These are phyloP conservation scores for Nemotelus pantherinus DNA, from an alignment of 2,888 invertebrate genomes.

Conservation along the genomic window DNA sequence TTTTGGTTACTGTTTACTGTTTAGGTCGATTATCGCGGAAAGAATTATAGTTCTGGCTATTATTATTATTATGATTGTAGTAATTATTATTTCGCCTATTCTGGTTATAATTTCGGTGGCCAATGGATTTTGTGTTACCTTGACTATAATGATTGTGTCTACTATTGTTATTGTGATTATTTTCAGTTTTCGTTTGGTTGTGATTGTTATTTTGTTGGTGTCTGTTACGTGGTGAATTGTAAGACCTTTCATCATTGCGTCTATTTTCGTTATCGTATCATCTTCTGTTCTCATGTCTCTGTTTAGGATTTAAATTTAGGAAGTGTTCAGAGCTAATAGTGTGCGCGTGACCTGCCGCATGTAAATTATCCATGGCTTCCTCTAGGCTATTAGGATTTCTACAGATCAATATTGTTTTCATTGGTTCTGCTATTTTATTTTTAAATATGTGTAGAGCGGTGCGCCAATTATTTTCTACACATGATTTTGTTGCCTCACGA, in stretches of 20 bases:
- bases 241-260: not conserved
- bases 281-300: not conserved
- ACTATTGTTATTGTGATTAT: not conserved
- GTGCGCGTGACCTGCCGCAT: too few species aligned
- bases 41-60: not conserved
- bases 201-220: not conserved
- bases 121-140: not conserved
- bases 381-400: too few species aligned
- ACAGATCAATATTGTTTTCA: too few species aligned
- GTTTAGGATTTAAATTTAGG: not conserved
- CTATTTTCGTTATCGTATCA: not conserved
- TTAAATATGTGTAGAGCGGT: constrained; percentile 8
- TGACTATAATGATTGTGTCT: not conserved
- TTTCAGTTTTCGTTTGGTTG: not conserved
- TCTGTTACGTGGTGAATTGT: not conserved
- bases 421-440: not conserved
- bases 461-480: not conserved
- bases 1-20: not conserved
- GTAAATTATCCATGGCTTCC: not conserved
- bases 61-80: not conserved
- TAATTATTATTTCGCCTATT: not conserved
- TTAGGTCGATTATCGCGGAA: not conserved
- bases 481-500: not conserved
- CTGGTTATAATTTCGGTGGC: not conserved
- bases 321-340: too few species aligned